Conservation (phyloP, 2,113 vertebrate genomes). For the Anser brachyrhynchus region DNA sequence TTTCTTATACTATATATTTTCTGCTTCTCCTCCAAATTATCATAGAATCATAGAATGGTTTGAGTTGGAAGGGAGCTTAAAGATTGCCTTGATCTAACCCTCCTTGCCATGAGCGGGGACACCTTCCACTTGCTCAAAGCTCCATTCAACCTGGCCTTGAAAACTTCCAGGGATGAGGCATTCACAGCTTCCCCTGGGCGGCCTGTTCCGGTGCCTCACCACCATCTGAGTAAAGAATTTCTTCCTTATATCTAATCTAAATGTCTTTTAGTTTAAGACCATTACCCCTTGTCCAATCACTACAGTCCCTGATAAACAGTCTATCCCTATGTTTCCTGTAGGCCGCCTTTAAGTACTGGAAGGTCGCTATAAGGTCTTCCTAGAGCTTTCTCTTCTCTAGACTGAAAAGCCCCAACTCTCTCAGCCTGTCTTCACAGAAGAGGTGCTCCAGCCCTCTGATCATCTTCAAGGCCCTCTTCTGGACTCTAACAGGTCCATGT, state of each 20-base stretch:
- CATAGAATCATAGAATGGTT: background rate
- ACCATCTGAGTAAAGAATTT: background rate
- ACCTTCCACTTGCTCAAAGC: background rate
- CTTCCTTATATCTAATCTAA: no score
- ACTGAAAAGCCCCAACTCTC: no score
- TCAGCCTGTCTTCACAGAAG: no score
- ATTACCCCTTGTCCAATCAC: no score
- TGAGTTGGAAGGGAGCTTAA: background rate
- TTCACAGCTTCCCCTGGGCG: background rate
- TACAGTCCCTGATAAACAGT: no score
- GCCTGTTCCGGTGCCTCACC: background rate
- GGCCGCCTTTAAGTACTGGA: no score
- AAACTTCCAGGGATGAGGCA: background rate
- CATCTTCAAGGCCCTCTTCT: no score
- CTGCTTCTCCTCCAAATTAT: background rate
- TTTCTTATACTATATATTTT: background rate
- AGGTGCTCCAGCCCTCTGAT: no score
- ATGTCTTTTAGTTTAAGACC: no score
- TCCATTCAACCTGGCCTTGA: background rate
- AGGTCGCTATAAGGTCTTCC: no score
- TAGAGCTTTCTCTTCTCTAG: background rate
- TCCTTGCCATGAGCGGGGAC: background rate
- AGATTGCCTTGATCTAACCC: background rate
- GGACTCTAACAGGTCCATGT: no score
- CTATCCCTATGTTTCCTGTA: no score